Evolutionary conservation across 2,797 vertebrate species (phyloP).

Genomic region (Artibeus lituratus): DNA sequence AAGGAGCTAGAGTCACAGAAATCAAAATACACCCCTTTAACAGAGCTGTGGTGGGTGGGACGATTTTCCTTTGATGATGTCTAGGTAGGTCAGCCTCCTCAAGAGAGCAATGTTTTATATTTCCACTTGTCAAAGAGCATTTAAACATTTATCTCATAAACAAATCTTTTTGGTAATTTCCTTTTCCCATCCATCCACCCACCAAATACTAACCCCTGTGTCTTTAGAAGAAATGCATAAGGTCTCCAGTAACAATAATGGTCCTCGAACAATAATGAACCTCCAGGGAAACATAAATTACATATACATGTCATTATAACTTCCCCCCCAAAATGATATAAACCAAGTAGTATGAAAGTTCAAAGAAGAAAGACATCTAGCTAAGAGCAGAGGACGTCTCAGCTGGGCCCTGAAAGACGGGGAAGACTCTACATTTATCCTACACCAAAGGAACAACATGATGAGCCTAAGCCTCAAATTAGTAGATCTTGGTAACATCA

Average conservation of each 20-base stretch:
- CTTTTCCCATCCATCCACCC: neutral
- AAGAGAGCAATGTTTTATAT: neutral
- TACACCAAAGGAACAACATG: neutral
- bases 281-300: neutral
- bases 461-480: neutral
- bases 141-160: neutral
- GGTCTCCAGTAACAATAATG: neutral
- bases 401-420: neutral
- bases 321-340: neutral
- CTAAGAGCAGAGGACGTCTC: neutral
- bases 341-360: neutral
- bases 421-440: neutral
- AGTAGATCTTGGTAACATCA: neutral
- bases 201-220: neutral
- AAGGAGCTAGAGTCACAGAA: neutral
- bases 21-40: neutral
- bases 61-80: neutral
- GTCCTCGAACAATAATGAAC: neutral
- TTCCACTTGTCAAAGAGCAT: neutral
- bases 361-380: neutral
- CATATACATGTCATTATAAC: neutral
- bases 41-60: neutral
- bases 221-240: neutral
- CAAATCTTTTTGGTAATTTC: neutral
- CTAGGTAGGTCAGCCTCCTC: neutral